Conservation (phyloP, 2,888 invertebrate species). For the Eupithecia insigniata region DNA sequence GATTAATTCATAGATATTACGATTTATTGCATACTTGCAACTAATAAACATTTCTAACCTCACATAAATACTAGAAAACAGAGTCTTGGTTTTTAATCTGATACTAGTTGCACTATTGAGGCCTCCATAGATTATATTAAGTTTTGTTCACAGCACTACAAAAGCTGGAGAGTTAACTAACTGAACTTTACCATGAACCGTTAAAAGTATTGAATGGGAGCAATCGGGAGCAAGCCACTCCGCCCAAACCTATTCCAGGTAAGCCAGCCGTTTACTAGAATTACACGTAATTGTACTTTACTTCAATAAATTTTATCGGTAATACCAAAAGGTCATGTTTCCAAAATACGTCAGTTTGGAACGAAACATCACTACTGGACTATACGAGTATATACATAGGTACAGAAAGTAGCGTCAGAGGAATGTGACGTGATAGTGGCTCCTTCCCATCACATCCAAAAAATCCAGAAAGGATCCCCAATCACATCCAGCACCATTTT, state of each 20-base stretch:
- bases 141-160: background rate
- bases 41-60: no score
- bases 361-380: background rate
- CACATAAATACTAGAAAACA: no score
- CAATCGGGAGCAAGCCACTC: background rate
- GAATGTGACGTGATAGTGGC: no score
- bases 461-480: no score
- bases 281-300: constrained; percentile 13
- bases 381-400: no score
- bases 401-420: no score
- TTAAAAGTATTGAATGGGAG: background rate
- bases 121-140: background rate
- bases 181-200: background rate
- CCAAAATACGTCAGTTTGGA: background rate
- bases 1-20: no score
- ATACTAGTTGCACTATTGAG: background rate
- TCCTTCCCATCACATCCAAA: no score
- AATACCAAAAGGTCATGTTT: background rate
- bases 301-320: background rate
- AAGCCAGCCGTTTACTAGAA: constrained; percentile 17
- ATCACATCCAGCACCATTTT: no score
- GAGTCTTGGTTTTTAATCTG: no score
- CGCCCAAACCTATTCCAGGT: constrained; percentile 14
- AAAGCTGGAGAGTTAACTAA: background rate
- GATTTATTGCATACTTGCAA: no score